phyloP scores from a whole-genome alignment of 1,140 invertebrate genomes.

The Achatina immaculata region DNA sequence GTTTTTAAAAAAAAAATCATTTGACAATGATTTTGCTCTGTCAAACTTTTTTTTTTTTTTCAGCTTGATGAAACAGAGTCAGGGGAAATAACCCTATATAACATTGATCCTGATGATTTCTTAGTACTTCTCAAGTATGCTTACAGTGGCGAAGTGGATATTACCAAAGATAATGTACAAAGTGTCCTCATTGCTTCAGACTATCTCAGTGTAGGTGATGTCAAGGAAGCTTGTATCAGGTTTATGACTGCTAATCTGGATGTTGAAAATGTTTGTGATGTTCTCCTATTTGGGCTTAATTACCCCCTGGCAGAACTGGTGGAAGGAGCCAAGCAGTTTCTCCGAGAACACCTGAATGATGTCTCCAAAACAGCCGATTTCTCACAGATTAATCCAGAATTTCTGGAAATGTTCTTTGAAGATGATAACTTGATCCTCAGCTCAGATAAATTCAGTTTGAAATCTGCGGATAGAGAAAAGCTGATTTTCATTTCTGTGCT shows the following conservation, averaged over 20 bases:
- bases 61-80: conserved; percentile 13
- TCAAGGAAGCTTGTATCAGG: conserved; percentile 5
- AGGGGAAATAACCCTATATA: conserved; percentile 22
- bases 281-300: not conserved
- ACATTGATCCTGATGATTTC: conserved; percentile 17
- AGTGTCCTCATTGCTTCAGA: conserved; percentile 20
- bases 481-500: conserved; percentile 18
- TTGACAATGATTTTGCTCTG: no score
- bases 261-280: conserved; percentile 26
- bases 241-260: conserved; percentile 16
- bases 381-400: not conserved
- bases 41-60: conserved; percentile 2
- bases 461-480: not conserved
- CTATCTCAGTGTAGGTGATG: conserved; percentile 19
- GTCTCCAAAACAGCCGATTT: conserved; percentile 8
- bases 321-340: not conserved
- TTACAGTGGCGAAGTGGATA: conserved; percentile 24
- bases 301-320: not conserved
- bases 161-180: conserved; percentile 28
- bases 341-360: not conserved
- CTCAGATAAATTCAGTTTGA: not conserved
- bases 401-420: not conserved
- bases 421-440: conserved; percentile 24
- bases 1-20: no score
- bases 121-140: conserved; percentile 17